Evolutionary conservation across 2,113 vertebrate species (phyloP).

Genomic region (Cynopterus brachyotis): DNA sequence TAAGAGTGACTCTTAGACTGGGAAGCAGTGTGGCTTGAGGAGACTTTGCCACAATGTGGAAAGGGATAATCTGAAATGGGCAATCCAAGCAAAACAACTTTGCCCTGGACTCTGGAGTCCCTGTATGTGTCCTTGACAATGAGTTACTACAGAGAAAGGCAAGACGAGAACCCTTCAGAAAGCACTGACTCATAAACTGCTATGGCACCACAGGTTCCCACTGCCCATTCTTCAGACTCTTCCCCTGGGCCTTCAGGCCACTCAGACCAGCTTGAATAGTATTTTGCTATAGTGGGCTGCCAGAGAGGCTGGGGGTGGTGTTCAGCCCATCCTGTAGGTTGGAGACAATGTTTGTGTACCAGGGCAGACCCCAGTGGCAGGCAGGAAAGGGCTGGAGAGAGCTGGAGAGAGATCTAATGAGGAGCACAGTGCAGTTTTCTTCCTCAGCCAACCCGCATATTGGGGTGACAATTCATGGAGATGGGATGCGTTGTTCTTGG

Average conservation of each 20-base stretch:
- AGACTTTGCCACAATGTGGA: not conserved
- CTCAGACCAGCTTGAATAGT: not conserved
- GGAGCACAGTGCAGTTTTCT: slow-evolving; percentile 38
- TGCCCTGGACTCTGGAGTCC: not conserved
- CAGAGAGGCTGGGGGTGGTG: not conserved
- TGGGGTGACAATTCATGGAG: not conserved
- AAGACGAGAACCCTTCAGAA: not conserved
- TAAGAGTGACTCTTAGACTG: slow-evolving; percentile 4
- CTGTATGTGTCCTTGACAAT: not conserved
- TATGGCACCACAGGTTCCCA: not conserved
- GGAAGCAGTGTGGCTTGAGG: not conserved
- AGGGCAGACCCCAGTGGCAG: not conserved
- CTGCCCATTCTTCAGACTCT: slow-evolving; percentile 1
- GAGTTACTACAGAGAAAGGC: slow-evolving; percentile 40
- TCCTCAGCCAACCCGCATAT: not conserved
- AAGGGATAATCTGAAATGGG: not conserved
- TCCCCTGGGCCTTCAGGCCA: not conserved
- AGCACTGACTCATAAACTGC: not conserved
- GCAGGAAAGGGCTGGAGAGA: not conserved
- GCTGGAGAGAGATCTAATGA: not conserved
- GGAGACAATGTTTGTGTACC: not conserved
- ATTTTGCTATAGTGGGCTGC: not conserved
- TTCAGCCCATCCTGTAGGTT: not conserved
- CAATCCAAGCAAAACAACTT: slow-evolving; percentile 45
- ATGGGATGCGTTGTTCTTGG: slow-evolving; percentile 22